Base-by-base conservation (phyloP, 2,797 vertebrate species). In the Neosalanx taihuensis region DNA sequence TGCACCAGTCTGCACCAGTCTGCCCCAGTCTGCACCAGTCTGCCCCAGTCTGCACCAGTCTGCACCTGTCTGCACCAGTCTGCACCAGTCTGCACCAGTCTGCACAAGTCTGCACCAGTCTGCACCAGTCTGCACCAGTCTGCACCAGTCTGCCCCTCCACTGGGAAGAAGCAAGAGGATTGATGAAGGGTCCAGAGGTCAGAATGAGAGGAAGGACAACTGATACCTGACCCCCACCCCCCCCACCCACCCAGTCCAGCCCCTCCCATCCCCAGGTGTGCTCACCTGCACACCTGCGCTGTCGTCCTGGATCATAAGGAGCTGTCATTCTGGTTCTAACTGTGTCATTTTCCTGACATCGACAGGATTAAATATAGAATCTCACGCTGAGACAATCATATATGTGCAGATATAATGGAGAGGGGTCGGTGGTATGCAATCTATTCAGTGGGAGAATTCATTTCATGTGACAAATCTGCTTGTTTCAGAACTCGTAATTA, bases 301-400 rank as follows among this genome's bases (percentile, higher is more conserved):
- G 51, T 53, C 18, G 51, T 18, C 18, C 3, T 6, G 51, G 51
- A 17, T 18, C 15, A 6, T n/a, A n/a, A 17, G 51, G 51, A 69
- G 72, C 79, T 70, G 72, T 77, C 76, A 70, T 67, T 62, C 68
- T 71, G 69, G 78, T 73, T 72, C 73, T 67, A 65, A 78, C 70
- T 70, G 57, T 71, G 68, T 76, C 75, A 81, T 76, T 76, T 70
- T 51, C 33, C 60, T 70, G 64, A 72, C 70, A 73, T 70, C 71
- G 69, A 46, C 5, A 46, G 35, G 58, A n/a, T 72, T 75, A 76
- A 79, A 74, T 79, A 81, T 81, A 78, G 74, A 69, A 30, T 5
- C n/a, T 60, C 18, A n/a, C 62, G 70, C 61, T 57, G 58, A 57
- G 61, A n/a, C 68, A 74, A 74, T 79, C 49, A 51, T 33, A 65